Evolutionary conservation across 2,888 invertebrate species (phyloP).

Genomic region (Drosophila merina): DNA sequence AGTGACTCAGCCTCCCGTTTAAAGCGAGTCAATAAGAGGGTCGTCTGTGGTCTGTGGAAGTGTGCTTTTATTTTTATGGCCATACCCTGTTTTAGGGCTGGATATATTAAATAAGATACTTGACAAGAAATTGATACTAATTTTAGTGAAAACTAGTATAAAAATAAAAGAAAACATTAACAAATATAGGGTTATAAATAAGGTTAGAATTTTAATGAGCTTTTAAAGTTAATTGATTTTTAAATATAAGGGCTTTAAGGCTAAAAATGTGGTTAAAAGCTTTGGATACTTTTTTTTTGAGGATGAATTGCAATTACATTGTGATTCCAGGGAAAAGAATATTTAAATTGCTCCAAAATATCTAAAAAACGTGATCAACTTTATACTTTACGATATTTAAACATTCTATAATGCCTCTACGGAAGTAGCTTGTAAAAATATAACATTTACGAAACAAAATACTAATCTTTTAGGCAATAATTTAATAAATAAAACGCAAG

Average conservation of each 20-base stretch:
- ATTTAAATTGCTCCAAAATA: too few relatives aligned
- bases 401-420: not conserved
- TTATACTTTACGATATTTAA: not conserved
- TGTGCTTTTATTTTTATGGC: constrained; percentile 5
- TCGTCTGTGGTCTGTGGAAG: constrained; percentile 6
- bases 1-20: constrained; percentile 52
- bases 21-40: constrained; percentile 26
- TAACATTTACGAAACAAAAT: constrained; percentile 25
- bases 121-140: too few relatives aligned
- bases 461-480: constrained; percentile 10
- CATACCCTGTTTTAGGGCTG: constrained; percentile 4
- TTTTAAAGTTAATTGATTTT: not conserved
- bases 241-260: too few relatives aligned
- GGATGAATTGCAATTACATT: too few relatives aligned
- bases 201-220: not conserved
- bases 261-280: too few relatives aligned
- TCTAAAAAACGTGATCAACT: not conserved
- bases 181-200: too few relatives aligned
- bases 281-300: too few relatives aligned
- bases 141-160: too few relatives aligned
- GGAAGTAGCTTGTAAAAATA: constrained; percentile 8
- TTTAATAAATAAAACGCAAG: constrained; percentile 12
- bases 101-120: not conserved
- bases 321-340: too few relatives aligned
- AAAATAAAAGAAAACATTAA: too few relatives aligned